Evolutionary conservation across 2,113 vertebrate species (phyloP), one percentile per base, ranked within the genome.

Genomic region (Drymodes brunneopygia): DNA sequence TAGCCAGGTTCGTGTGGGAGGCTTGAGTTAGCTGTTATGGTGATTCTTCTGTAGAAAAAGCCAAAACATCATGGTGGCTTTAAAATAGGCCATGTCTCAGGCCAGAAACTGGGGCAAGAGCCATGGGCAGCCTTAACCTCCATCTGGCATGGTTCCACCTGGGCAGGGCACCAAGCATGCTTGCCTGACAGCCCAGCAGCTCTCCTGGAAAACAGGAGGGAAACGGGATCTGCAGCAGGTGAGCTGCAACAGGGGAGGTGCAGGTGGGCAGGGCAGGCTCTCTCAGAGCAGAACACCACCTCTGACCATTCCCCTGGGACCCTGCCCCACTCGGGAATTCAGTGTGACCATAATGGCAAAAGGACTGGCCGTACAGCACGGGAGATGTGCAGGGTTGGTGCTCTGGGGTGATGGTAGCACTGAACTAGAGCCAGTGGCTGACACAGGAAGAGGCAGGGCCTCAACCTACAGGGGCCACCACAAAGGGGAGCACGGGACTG

Each of bases 391-490:
- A 4, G 36, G 29, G 11, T 7, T 36, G 53, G 12, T 57, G 36
- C 36, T 44, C 10, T 24, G 33, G 15, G 25, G 15, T 51, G 29
- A 21, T 1, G 2, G 3, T 7, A 19, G 27, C 0, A 0, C 66
- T 44, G 22, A 47, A 33, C 19, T 18, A 10, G 31, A 84, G 11
- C 3, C 19, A 48, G 22, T 8, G 7, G 10, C 13, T 81, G 69
- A 28, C 22, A 21, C 0, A 5, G 58, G 54, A 38, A 21, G 7
- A 47, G 27, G 8, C 54, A 90, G 38, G 40, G 19, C 27, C 21
- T 77, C 45, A 61, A 0, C 36, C 24, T 54, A 8, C 36, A 73
- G 15, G 12, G 2, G 13, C 23, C n/a, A 21, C 13, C 40, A 44
- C 27, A 29, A 51, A 33, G 6, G 2, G 33, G 48, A 91, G n/a